phyloP scores from a whole-genome alignment of 2,113 vertebrate genomes.

The Ceyx margarethae region DNA sequence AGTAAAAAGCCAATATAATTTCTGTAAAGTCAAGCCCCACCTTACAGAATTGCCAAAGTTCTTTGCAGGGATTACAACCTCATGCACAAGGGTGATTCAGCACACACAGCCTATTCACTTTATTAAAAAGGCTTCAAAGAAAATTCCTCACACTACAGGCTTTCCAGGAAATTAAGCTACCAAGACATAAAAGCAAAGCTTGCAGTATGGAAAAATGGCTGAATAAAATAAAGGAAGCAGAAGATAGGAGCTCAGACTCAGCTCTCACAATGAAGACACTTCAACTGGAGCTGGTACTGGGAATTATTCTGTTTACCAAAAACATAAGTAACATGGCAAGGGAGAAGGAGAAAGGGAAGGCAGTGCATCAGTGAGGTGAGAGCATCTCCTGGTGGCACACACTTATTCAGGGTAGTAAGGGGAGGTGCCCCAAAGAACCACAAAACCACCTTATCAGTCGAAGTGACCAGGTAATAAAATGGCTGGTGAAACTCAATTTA shows the following conservation, averaged over 20 bases:
- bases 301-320: neutral
- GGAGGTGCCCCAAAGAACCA: neutral
- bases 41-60: neutral
- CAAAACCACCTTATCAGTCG: neutral
- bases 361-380: neutral
- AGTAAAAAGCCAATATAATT: neutral
- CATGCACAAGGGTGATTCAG: neutral
- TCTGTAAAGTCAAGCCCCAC: neutral
- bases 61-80: neutral
- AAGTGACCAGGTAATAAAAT: constrained; percentile 3
- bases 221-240: neutral
- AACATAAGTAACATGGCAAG: neutral
- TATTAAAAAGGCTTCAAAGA: neutral
- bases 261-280: neutral
- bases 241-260: neutral
- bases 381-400: neutral
- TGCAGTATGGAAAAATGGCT: neutral
- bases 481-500: neutral
- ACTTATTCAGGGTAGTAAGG: neutral
- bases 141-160: neutral
- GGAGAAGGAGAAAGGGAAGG: neutral
- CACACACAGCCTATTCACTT: neutral
- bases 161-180: neutral
- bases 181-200: neutral
- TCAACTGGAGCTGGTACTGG: neutral